Evolutionary conservation across 2,113 vertebrate genomes (phyloP), one percentile per base, ranked within the genome.

Genomic region (Prolemur simus): DNA sequence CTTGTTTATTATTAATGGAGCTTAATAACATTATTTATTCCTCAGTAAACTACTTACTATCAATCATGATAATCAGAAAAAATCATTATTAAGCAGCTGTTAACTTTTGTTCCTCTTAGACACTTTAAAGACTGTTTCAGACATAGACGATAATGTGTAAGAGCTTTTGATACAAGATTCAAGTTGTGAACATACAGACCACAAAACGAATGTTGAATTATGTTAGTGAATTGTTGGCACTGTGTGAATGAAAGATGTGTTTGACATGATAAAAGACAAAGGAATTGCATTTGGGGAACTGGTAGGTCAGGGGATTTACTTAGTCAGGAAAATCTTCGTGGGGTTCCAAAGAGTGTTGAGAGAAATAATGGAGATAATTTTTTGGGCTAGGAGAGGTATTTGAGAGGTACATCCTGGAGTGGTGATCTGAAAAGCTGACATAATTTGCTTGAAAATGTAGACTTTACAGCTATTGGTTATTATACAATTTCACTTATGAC

Each of bases 11-110:
- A 91, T 93, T 74, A 69, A 42, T 78, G 18, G 18, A n/a, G 27
- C 71, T 85, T 73, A 84, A n/a, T 64, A 87, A 54, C 45, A 54
- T 58, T 56, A 47, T 87, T 96, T 78, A 69, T 93, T 92, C 13
- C 32, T 93, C 2, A 89, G 37, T 68, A 83, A 87, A 52, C 42
- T 54, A 18, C 2, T 64, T 85, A 54, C 21, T 82, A 58, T 87
- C 23, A 68, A 12, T 85, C 52, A 37, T 74, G 42, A 74, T 90
- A 90, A 83, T n/a, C 93, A 81, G 60, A 3, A 74, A 83, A 85
- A 86, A 34, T 82, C 64, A 49, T 87, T 89, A 45, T 76, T 93
- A 89, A 92, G 32, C 15, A 84, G 5, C 42, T 63, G 11, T 66
- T 37, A 77, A 63, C 14, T 23, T 80, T 66, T 89, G 29, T 60